phyloP scores from a whole-genome alignment of 2,113 vertebrate species.

The Sterrhoptilus dennistouni region DNA sequence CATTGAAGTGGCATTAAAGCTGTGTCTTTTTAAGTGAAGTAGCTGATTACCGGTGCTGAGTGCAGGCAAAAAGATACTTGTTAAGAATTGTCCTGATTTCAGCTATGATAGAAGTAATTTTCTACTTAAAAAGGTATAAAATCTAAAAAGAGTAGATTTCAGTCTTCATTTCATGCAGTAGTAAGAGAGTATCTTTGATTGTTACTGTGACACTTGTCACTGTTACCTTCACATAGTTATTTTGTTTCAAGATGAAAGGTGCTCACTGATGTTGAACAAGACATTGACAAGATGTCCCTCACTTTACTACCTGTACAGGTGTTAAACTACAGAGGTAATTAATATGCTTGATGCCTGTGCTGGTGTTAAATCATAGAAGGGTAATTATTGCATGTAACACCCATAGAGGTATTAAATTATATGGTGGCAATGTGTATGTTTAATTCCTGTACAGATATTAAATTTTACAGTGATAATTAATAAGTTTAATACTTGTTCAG shows the following conservation, averaged over 20 bases:
- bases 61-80: background rate
- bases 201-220: background rate
- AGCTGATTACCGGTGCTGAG: background rate
- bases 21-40: background rate
- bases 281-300: background rate
- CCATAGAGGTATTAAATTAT: background rate
- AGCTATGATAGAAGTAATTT: background rate
- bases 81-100: background rate
- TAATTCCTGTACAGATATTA: background rate
- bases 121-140: background rate
- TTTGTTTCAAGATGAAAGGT: background rate
- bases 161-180: fast-evolving
- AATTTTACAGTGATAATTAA: background rate
- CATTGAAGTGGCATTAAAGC: background rate
- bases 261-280: background rate
- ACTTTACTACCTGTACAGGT: background rate
- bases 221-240: fast-evolving
- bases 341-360: background rate
- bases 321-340: background rate
- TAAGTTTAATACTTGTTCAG: background rate
- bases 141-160: background rate
- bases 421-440: too few relatives aligned
- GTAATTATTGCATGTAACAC: background rate
- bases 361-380: background rate
- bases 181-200: fast-evolving